Conservation (phyloP, 2,113 vertebrate genomes). For the Panthera leo region DNA sequence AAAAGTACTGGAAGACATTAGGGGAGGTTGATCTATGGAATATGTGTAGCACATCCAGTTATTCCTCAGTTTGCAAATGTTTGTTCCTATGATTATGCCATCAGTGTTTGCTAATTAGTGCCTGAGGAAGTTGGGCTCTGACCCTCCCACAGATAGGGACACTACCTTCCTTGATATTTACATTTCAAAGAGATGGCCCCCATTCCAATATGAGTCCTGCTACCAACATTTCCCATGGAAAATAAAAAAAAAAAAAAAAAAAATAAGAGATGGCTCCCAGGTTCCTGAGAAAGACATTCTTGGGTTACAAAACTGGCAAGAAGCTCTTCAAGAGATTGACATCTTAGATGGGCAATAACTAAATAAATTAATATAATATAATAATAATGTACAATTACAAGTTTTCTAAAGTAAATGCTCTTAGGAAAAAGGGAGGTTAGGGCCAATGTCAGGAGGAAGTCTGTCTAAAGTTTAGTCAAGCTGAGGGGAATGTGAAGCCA, state of each 20-base stretch:
- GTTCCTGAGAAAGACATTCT: background rate
- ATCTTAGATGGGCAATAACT: background rate
- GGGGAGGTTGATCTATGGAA: background rate
- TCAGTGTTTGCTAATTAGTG: background rate
- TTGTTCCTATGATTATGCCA: background rate
- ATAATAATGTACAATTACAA: background rate
- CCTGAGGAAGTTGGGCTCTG: background rate
- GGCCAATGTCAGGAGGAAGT: background rate
- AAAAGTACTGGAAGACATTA: background rate
- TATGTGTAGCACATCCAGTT: background rate
- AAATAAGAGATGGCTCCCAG: background rate
- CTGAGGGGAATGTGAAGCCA: background rate
- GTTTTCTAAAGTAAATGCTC: background rate
- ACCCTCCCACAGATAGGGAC: background rate
- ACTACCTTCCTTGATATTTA: background rate
- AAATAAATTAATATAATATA: background rate
- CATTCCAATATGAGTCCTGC: background rate
- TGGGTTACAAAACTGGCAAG: background rate
- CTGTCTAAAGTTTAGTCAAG: background rate
- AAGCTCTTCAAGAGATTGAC: background rate
- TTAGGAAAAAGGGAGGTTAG: background rate
- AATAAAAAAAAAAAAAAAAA: too few relatives aligned
- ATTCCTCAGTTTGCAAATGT: background rate
- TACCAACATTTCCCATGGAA: background rate
- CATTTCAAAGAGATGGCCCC: background rate